These are phyloP conservation scores for Tetrao urogallus DNA, from an alignment of 2,113 vertebrate species.

Conservation along the genomic window DNA sequence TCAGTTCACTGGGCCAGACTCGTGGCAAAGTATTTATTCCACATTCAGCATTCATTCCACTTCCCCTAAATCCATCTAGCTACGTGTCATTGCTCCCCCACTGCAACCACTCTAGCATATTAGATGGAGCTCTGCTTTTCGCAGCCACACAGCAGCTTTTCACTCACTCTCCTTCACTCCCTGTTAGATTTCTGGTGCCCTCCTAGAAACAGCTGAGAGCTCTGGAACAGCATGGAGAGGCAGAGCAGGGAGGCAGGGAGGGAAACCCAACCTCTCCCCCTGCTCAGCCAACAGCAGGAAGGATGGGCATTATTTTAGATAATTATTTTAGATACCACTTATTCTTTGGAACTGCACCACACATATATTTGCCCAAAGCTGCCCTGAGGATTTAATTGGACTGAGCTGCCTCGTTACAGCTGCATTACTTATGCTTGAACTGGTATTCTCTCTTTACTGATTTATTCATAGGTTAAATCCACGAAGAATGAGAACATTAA, in stretches of 20 bases:
- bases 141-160: not conserved
- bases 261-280: not conserved
- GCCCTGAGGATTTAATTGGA: slow-evolving; percentile 59
- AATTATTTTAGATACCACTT: slow-evolving; percentile 14
- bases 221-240: not conserved
- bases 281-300: not conserved
- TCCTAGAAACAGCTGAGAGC: slow-evolving; percentile 18
- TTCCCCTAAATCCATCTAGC: rapidly evolving
- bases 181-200: not conserved
- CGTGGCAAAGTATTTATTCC: rapidly evolving
- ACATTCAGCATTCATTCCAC: not conserved
- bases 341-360: slow-evolving; percentile 1
- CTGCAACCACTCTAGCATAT: not conserved
- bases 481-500: not conserved
- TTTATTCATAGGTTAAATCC: slow-evolving; percentile 42
- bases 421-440: slow-evolving; percentile 58
- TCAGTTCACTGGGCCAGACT: not conserved
- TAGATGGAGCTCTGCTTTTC: not conserved
- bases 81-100: not conserved
- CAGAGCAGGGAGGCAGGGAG: not conserved
- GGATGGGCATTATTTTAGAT: slow-evolving; percentile 20
- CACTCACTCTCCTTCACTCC: not conserved
- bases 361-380: slow-evolving; percentile 33
- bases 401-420: slow-evolving; percentile 40
- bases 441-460: slow-evolving; percentile 10